These are phyloP conservation scores for Poeciliopsis turrubarensis DNA, from an alignment of 2,113 vertebrate genomes.

Conservation along the genomic window DNA sequence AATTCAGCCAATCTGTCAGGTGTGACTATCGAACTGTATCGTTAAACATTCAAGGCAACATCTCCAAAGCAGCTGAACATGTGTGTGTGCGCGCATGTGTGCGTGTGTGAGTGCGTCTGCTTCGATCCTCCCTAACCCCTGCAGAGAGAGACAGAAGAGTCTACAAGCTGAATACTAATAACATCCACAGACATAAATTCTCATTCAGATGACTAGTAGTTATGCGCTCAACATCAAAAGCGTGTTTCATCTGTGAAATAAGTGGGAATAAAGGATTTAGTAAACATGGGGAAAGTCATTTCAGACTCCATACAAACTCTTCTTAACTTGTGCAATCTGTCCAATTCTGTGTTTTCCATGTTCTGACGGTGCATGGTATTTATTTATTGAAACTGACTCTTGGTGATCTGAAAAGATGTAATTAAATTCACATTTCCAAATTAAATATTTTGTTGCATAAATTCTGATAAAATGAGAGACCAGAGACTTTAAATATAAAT, in stretches of 20 bases:
- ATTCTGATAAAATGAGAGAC: not conserved
- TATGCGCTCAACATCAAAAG: constrained; percentile 67
- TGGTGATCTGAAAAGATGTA: not conserved
- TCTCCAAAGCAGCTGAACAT: constrained; percentile 21
- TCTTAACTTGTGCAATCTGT: constrained; percentile 25
- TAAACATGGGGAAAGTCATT: constrained; percentile 53
- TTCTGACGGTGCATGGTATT: constrained; percentile 2
- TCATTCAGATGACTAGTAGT: constrained; percentile 64
- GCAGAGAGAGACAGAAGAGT: constrained; percentile 51
- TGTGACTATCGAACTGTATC: constrained; percentile 29
- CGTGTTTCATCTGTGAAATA: constrained; percentile 57
- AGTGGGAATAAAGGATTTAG: constrained; percentile 53
- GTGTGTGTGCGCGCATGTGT: constrained; percentile 12
- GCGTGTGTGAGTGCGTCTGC: constrained; percentile 39
- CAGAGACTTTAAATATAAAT: not conserved
- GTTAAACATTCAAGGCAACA: constrained; percentile 57
- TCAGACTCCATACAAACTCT: constrained; percentile 24
- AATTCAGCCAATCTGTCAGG: constrained; percentile 26
- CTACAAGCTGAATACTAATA: constrained; percentile 64
- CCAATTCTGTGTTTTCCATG: not conserved
- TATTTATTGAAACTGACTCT: not conserved
- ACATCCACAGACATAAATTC: constrained; percentile 45
- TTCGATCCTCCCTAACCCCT: constrained; percentile 34
- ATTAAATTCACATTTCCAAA: not conserved
- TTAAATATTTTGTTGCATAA: not conserved